Conservation (phyloP, 2,113 vertebrate genomes). For the Gadus macrocephalus region DNA sequence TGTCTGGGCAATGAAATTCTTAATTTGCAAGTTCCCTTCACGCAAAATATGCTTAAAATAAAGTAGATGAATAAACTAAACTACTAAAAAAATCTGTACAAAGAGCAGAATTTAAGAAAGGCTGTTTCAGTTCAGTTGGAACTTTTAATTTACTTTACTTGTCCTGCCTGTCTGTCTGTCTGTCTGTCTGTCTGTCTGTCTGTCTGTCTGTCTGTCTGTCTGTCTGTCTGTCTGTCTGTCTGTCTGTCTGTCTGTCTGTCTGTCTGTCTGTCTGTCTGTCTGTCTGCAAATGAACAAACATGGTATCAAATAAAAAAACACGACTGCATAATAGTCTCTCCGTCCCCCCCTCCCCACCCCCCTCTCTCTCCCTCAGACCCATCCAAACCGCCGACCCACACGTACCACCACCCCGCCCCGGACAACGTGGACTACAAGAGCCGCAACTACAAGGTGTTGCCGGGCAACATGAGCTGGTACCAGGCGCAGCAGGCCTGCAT, state of each 20-base stretch:
- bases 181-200: no score
- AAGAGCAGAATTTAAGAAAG: no score
- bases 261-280: background rate
- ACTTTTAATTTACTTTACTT: no score
- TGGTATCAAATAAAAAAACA: background rate
- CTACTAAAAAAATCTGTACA: no score
- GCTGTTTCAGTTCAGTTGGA: no score
- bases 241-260: no score
- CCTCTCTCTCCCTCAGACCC: constrained; percentile 48
- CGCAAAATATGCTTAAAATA: no score
- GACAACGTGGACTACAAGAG: constrained; percentile 81
- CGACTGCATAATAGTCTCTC: background rate
- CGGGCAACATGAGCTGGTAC: constrained; percentile 89
- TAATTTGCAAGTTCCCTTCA: no score
- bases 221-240: background rate
- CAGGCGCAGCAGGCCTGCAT: constrained; percentile 79
- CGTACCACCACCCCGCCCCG: constrained; percentile 69
- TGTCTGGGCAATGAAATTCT: no score
- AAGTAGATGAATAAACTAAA: no score
- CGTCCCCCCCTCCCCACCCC: background rate
- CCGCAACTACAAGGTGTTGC: constrained; percentile 80
- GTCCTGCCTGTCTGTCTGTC: no score
- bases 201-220: constrained; percentile 1
- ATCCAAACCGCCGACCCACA: constrained; percentile 69
- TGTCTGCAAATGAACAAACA: background rate